Evolutionary conservation across 2,113 vertebrate genomes (phyloP), one percentile per base, ranked within the genome.

Genomic region (Chelonoidis abingdonii): DNA sequence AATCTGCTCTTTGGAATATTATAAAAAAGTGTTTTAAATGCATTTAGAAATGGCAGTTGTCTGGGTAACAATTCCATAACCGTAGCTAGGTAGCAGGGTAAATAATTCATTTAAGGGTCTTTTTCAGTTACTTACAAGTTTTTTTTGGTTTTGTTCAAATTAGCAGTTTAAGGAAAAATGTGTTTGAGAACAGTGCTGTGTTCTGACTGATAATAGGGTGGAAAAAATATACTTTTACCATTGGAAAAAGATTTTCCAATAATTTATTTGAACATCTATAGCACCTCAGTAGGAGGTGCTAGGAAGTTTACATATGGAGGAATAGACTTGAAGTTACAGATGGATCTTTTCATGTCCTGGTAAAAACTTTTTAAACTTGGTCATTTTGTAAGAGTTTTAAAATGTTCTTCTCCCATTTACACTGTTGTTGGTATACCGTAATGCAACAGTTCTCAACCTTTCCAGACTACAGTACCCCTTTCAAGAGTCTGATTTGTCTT

Each of bases 71-170:
- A 41, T 75, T 41, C 21, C 38, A 3, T 41, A 76, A 25, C 24
- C 35, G 10, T 90, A 6, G 21, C 10, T 93, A 0, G 65, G 8
- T 9, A n/a, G 29, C 29, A 62, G 16, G 17, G 35, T 29, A 59
- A 59, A 11, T 35, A 8, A 38, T 69, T 19, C 35, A 69, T 95
- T 91, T 78, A 41, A 90, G 95, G 89, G 38, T 10, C 13, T 35
- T 92, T 96, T 13, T n/a, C 11, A 5, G 22, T 95, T 82, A 4
- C 85, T 96, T 75, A 62, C 90, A 92, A 49, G 83, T 38, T 38
- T 53, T 80, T 31, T 62, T 31, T 14, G 4, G 57, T n/a, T 21
- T 81, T 4, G 59, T 82, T 84, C 14, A 1, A 27, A 19, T 72
- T 91, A 53, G 31, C 27, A 87, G 27, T 4, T 19, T 25, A 27